A percentile compares a stretch with the other conserved stretches of the same genome.
These are phyloP conservation scores for Plebejus argus DNA, from an alignment of 2,888 invertebrate species.

Conservation along the genomic window DNA sequence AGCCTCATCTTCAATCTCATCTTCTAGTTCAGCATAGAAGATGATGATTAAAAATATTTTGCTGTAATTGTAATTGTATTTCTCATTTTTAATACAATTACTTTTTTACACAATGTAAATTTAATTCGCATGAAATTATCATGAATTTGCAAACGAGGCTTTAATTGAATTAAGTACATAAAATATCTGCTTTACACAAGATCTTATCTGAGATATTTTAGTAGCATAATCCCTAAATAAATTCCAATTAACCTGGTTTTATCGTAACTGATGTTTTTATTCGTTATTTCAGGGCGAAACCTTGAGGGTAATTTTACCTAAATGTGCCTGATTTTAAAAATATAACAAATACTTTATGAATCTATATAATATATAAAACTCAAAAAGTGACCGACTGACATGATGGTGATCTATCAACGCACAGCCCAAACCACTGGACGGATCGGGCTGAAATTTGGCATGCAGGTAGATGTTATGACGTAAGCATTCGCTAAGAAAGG, in stretches of 20 bases:
- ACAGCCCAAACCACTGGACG: too few relatives aligned
- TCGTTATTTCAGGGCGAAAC: neutral
- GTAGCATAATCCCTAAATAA: neutral
- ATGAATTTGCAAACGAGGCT: neutral
- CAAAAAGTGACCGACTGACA: too few relatives aligned
- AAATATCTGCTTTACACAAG: slow-evolving; percentile 1
- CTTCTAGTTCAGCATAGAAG: too few relatives aligned
- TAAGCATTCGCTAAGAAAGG: too few relatives aligned
- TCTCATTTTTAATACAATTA: too few relatives aligned
- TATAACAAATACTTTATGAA: slow-evolving; percentile 3
- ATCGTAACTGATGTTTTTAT: neutral
- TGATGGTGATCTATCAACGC: too few relatives aligned
- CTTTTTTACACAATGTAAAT: neutral
- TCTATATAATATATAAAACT: too few relatives aligned
- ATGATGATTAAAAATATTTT: too few relatives aligned
- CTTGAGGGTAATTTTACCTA: neutral
- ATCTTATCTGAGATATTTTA: neutral
- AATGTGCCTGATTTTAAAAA: neutral
- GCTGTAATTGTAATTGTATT: too few relatives aligned
- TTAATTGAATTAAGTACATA: neutral
- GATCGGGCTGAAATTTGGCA: too few relatives aligned
- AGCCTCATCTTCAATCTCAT: too few relatives aligned
- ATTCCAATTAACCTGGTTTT: slow-evolving; percentile 6
- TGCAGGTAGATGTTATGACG: too few relatives aligned
- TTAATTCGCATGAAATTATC: neutral